Conservation (phyloP, 2,797 vertebrate species). For the Acrossocheilus wenchowensis region DNA sequence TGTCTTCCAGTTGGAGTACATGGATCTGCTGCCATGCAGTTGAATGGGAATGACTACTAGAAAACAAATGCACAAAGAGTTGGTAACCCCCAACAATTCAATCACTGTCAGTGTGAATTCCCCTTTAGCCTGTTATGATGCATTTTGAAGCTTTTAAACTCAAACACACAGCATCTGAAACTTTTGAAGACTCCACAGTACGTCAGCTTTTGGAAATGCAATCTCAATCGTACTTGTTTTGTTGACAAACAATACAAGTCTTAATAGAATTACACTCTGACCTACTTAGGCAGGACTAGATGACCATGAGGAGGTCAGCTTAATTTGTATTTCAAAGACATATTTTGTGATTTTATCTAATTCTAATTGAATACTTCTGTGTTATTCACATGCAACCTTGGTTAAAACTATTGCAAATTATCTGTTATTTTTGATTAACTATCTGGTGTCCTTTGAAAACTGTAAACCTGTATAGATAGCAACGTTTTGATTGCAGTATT, state of each 20-base stretch:
- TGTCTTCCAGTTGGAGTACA: not conserved
- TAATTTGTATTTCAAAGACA: not conserved
- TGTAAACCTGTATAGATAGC: not conserved
- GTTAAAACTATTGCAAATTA: not conserved
- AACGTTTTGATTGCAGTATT: not conserved
- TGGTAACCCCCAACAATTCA: not conserved
- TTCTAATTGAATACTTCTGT: not conserved
- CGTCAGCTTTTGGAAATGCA: not conserved
- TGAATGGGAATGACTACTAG: not conserved
- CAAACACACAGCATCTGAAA: not conserved
- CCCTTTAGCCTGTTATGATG: not conserved
- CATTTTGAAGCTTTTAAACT: not conserved
- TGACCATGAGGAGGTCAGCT: not conserved
- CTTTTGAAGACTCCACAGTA: not conserved
- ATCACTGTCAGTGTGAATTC: not conserved
- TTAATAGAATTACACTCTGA: not conserved
- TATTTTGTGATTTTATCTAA: not conserved
- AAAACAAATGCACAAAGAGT: not conserved
- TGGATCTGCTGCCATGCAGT: not conserved
- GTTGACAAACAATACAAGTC: not conserved
- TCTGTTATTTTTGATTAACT: not conserved
- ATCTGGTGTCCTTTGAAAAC: not conserved
- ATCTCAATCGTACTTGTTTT: not conserved
- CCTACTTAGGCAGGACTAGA: not conserved
- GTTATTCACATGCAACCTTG: not conserved